A percentile compares a stretch with the other conserved stretches of the same genome.
Conservation (phyloP, 2,888 invertebrate species). For the Agrochola lota region DNA sequence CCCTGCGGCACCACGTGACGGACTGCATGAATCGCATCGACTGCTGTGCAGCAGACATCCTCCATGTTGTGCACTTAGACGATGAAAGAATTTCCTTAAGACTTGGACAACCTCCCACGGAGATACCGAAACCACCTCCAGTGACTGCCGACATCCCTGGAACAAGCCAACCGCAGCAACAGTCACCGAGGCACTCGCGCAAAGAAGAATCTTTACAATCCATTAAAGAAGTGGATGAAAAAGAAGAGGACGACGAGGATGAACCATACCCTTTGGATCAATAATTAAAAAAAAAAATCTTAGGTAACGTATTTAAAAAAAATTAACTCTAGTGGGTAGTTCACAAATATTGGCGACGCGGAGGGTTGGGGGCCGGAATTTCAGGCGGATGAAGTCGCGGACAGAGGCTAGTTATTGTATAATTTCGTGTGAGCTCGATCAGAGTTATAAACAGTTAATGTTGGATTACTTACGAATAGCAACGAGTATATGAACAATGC, state of each 20-base stretch:
- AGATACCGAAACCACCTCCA: constrained; percentile 47
- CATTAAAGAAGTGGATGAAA: constrained; percentile 80
- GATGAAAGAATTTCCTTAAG: constrained; percentile 76
- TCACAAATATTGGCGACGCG: neutral
- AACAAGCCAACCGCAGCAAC: neutral
- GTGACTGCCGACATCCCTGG: neutral
- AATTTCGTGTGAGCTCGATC: neutral
- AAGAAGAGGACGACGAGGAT: constrained; percentile 67
- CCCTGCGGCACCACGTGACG: constrained; percentile 74
- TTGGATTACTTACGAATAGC: too few species aligned
- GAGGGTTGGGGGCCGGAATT: too few species aligned
- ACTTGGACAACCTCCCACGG: constrained; percentile 67
- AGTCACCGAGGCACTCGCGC: neutral
- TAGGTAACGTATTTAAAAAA: neutral
- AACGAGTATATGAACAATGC: too few species aligned
- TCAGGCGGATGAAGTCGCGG: too few species aligned
- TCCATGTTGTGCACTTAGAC: constrained; percentile 78
- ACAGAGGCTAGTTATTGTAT: neutral
- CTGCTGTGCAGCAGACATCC: constrained; percentile 77
- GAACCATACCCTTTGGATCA: constrained; percentile 75
- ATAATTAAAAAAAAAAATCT: constrained; percentile 22
- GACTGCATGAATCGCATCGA: constrained; percentile 77
- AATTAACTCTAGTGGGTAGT: neutral
- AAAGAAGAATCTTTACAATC: constrained; percentile 69
- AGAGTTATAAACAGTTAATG: neutral